Evolutionary conservation across 2,113 vertebrate genomes (phyloP).

Genomic region (Loxodonta africana): DNA sequence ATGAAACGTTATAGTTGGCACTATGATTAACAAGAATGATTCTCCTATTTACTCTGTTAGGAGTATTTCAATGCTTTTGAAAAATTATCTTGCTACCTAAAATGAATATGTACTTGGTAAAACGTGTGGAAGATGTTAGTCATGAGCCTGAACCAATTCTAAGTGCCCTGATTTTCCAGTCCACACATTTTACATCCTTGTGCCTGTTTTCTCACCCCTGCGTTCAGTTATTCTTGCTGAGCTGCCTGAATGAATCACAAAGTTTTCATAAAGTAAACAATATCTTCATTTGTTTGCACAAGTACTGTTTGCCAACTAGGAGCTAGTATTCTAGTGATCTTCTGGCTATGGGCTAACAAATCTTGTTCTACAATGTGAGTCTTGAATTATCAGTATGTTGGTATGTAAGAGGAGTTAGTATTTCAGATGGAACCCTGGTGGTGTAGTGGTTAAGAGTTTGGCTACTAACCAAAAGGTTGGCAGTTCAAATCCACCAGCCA

Average conservation of each 20-base stretch:
- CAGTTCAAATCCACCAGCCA: no score
- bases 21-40: constrained; percentile 33
- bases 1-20: neutral
- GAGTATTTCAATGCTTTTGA: neutral
- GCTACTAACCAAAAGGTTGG: no score
- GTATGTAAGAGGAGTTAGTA: constrained; percentile 45
- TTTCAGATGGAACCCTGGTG: neutral
- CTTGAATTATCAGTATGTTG: constrained; percentile 29
- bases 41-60: neutral
- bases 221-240: constrained; percentile 6
- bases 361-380: neutral
- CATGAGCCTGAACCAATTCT: neutral
- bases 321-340: neutral
- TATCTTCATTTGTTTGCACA: neutral
- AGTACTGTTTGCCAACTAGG: neutral
- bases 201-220: neutral
- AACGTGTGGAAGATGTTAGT: neutral
- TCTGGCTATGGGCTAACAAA: constrained; percentile 22
- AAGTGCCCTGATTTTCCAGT: neutral
- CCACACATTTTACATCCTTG: neutral
- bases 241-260: neutral
- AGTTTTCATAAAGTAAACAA: neutral
- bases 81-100: neutral
- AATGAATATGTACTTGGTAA: constrained; percentile 28
- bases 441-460: no score